A percentile compares a stretch with the other conserved stretches of the same genome.
Evolutionary conservation across 37 sponge, comb jelly and placozoan species (phyloP).

Genomic region (Chondrilla cf. caribensis): DNA sequence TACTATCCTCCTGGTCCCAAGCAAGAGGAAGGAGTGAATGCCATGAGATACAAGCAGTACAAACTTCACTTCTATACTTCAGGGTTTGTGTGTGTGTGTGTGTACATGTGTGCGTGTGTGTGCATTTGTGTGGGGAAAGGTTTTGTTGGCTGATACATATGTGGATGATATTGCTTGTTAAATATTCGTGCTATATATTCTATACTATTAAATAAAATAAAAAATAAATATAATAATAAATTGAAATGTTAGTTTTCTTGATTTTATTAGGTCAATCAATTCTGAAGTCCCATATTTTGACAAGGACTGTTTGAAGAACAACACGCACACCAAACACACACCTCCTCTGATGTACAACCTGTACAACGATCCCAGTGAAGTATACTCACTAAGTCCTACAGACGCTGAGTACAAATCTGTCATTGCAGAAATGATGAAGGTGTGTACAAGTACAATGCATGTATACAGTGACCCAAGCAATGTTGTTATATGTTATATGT

Average conservation of each 20-base stretch:
- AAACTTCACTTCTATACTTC: constrained; percentile 68
- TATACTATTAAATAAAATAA: no score
- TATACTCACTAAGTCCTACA: constrained; percentile 27
- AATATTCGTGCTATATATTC: no score
- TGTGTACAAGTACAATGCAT: no score
- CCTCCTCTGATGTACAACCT: constrained; percentile 63
- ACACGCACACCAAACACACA: constrained; percentile 16
- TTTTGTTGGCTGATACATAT: no score
- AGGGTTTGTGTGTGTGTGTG: constrained; percentile 32
- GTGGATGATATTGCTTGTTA: no score
- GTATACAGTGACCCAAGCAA: no score
- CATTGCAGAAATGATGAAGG: not conserved
- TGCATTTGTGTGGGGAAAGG: no score
- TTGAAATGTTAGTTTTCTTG: no score
- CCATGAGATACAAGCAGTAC: constrained; percentile 49
- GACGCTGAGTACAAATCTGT: not conserved
- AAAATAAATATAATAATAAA: no score
- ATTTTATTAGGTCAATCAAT: no score
- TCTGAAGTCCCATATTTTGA: constrained; percentile 28
- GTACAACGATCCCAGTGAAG: constrained; percentile 48
- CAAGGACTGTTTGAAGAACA: constrained; percentile 27
- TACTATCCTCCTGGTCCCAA: constrained; percentile 49
- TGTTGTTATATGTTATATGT: no score
- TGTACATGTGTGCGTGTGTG: no score
- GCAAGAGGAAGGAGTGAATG: constrained; percentile 44